Evolutionary conservation across 2,797 vertebrate genomes (phyloP).

Genomic region (Chloroceryle inda): DNA sequence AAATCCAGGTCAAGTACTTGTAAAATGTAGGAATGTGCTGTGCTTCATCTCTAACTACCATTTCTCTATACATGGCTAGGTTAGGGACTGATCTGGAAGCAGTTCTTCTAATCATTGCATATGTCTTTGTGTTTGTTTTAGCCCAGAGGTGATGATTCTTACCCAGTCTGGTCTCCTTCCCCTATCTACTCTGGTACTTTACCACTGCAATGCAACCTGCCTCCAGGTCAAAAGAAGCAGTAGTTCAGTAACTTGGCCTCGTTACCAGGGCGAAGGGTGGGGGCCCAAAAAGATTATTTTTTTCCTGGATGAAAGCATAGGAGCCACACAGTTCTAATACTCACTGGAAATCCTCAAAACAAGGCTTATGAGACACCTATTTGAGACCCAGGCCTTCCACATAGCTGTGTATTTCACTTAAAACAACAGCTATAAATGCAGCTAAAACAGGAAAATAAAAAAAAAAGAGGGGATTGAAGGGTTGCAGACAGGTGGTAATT

Average conservation of each 20-base stretch:
- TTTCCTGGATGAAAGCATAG: neutral
- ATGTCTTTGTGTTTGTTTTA: neutral
- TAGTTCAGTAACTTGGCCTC: neutral
- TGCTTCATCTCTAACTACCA: neutral
- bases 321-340: neutral
- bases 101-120: neutral
- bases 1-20: neutral
- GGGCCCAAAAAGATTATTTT: neutral
- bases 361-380: neutral
- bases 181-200: neutral
- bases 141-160: neutral
- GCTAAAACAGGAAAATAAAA: neutral
- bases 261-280: neutral
- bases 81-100: neutral
- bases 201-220: neutral
- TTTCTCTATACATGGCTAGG: neutral
- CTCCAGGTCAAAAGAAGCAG: neutral
- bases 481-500: neutral
- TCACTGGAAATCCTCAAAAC: conserved; percentile 17
- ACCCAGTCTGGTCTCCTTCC: neutral
- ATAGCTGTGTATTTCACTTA: neutral
- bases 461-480: neutral
- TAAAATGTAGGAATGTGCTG: neutral
- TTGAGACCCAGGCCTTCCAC: neutral
- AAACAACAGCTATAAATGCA: neutral